Conservation (phyloP, 2,797 vertebrate species). For the Denticeps clupeoides region DNA sequence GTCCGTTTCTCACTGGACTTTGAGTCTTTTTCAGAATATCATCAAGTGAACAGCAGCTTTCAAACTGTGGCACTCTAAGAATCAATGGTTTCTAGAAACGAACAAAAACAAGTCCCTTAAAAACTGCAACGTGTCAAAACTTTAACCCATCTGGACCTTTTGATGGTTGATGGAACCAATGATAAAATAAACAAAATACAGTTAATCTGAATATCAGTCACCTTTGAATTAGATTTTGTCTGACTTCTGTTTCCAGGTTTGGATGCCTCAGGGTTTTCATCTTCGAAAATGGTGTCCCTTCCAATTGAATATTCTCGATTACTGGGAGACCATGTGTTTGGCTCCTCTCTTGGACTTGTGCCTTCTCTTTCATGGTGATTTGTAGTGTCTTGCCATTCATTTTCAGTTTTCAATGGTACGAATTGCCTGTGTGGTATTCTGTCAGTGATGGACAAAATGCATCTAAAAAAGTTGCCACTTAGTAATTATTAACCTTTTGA, state of each 20-base stretch:
- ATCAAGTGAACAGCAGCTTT: conserved; percentile 37
- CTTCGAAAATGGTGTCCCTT: neutral
- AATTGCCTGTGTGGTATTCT: no score
- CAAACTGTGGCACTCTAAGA: conserved; percentile 36
- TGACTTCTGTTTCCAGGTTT: neutral
- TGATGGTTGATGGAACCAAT: no score
- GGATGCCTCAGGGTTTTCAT: neutral
- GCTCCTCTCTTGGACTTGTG: neutral
- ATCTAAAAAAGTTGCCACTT: no score
- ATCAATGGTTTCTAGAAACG: conserved; percentile 46
- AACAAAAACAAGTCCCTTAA: conserved; percentile 6
- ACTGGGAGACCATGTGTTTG: neutral
- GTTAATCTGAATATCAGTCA: no score
- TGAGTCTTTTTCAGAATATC: conserved; percentile 46
- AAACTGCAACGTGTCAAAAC: neutral
- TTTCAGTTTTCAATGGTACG: no score
- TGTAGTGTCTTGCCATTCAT: neutral
- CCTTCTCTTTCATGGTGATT: neutral
- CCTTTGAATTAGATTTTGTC: neutral
- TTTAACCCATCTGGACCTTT: no score
- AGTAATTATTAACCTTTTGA: no score
- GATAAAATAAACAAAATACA: no score
- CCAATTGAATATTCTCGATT: neutral
- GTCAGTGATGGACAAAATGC: no score
- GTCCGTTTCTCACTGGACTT: conserved; percentile 13